Evolutionary conservation across 2,113 vertebrate genomes (phyloP).

Genomic region (Condylura cristata): DNA sequence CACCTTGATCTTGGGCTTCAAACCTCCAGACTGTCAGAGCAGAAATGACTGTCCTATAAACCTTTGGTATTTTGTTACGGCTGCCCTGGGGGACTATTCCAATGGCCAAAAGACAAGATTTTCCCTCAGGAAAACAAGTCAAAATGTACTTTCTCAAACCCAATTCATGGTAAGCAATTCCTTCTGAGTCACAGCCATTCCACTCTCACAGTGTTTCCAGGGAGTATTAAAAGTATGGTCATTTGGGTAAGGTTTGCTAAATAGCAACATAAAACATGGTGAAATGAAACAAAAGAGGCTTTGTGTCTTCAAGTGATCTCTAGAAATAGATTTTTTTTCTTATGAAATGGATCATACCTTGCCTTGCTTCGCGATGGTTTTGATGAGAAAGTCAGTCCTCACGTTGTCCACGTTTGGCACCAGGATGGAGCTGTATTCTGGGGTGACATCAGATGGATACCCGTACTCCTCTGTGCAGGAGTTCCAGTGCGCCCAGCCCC

Average conservation of each 20-base stretch:
- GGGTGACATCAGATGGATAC: conserved; percentile 89
- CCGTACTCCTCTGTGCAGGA: conserved; percentile 91
- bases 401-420: conserved; percentile 98
- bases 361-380: conserved; percentile 94
- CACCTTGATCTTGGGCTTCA: neutral
- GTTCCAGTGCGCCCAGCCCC: conserved; percentile 95
- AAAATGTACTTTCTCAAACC: neutral
- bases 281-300: neutral
- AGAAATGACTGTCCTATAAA: neutral
- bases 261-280: neutral
- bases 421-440: conserved; percentile 94
- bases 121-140: neutral
- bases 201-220: neutral
- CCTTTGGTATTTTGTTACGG: accelerated
- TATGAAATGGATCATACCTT: conserved; percentile 87
- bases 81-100: neutral
- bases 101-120: neutral
- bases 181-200: neutral
- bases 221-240: neutral
- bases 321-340: neutral
- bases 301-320: neutral
- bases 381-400: conserved; percentile 94
- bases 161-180: neutral
- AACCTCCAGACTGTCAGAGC: neutral
- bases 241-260: neutral